Evolutionary conservation across 2,797 vertebrate species (phyloP).

Genomic region (Siniperca undulata): DNA sequence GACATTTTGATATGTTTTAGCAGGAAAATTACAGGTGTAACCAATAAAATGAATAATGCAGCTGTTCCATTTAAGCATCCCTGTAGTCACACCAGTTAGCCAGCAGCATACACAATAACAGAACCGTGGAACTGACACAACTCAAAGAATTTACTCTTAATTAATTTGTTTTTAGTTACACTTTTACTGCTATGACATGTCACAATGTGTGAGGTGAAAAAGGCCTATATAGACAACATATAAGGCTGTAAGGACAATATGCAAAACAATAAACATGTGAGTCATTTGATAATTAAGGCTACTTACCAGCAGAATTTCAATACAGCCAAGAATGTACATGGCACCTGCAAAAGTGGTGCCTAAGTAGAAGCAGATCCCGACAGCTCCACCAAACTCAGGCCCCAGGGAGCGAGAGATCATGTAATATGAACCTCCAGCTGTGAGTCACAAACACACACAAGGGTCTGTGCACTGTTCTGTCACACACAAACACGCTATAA

Average conservation of each 20-base stretch:
- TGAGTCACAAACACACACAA: slow-evolving; percentile 64
- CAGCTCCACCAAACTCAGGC: slow-evolving; percentile 96
- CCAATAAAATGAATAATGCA: too few species aligned
- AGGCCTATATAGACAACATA: background rate
- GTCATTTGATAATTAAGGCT: background rate
- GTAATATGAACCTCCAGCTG: slow-evolving; percentile 99
- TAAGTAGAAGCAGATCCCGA: slow-evolving; percentile 98
- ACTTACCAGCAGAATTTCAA: slow-evolving; percentile 96
- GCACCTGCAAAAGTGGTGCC: slow-evolving; percentile 98
- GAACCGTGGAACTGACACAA: too few species aligned
- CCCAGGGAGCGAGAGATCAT: slow-evolving; percentile 99
- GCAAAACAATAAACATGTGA: background rate
- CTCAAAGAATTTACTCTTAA: background rate
- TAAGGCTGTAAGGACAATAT: background rate
- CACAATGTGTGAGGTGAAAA: background rate
- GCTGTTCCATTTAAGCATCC: too few species aligned
- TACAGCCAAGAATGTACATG: slow-evolving; percentile 99
- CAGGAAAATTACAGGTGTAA: too few species aligned
- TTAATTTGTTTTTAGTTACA: too few species aligned
- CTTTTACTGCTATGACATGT: background rate
- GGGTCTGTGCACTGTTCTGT: slow-evolving; percentile 19
- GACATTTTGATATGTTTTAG: too few species aligned
- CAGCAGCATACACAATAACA: too few species aligned
- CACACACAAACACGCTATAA: background rate
- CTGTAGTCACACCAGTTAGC: too few species aligned